Percentiles rank a stretch among this genome's conserved stretches.
phyloP scores from a whole-genome alignment of 2,888 invertebrate genomes.

The Eurytoma californica region DNA sequence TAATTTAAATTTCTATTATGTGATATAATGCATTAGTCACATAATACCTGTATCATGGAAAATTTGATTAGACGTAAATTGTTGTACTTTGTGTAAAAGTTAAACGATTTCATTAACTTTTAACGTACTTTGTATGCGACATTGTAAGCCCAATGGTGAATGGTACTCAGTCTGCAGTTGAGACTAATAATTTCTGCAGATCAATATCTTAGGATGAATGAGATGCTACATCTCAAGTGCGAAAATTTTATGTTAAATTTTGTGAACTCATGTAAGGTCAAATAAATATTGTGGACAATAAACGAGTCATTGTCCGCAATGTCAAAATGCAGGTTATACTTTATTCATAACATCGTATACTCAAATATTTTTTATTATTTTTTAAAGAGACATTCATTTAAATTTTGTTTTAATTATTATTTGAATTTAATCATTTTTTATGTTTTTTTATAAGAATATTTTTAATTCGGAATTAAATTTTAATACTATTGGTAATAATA shows the following conservation, averaged over 20 bases:
- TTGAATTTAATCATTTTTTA: no score
- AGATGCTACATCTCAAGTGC: conserved; percentile 36
- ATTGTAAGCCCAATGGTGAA: conserved; percentile 20
- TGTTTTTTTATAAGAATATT: no score
- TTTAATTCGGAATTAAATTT: no score
- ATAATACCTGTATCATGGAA: conserved; percentile 13
- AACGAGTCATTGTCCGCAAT: conserved; percentile 39
- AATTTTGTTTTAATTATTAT: not conserved
- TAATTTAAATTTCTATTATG: conserved; percentile 38
- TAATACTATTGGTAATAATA: no score
- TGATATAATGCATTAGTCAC: conserved; percentile 27
- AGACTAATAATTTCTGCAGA: conserved; percentile 26
- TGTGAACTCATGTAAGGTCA: conserved; percentile 52
- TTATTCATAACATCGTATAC: conserved; percentile 33
- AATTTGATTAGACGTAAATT: conserved; percentile 32
- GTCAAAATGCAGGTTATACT: conserved; percentile 55
- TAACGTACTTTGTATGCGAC: conserved; percentile 43
- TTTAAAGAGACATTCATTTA: not conserved
- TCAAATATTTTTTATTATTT: conserved; percentile 11
- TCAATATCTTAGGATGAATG: conserved; percentile 23
- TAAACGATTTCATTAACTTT: conserved; percentile 35
- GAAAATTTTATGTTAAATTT: conserved; percentile 48
- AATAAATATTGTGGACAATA: conserved; percentile 51
- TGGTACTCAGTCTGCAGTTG: conserved; percentile 14
- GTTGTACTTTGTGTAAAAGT: conserved; percentile 36